Evolutionary conservation across 2,113 vertebrate genomes (phyloP).

Genomic region (Morone chrysops): DNA sequence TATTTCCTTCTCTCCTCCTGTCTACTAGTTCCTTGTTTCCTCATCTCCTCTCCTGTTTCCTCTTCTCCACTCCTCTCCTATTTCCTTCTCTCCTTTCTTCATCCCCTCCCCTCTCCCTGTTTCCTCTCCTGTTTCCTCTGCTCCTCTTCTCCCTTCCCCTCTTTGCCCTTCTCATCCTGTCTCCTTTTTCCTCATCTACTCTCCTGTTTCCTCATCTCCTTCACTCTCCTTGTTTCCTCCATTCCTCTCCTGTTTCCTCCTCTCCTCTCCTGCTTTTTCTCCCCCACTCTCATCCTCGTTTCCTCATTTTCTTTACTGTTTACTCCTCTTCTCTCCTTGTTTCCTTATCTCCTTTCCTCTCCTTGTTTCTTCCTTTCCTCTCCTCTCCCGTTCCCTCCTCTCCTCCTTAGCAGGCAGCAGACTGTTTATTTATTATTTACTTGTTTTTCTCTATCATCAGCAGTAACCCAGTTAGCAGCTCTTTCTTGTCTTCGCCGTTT

Average conservation of each 20-base stretch:
- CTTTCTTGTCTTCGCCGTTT: conserved; percentile 11
- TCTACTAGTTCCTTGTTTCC: too few species aligned
- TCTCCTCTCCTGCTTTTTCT: background rate
- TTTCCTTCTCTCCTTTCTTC: background rate
- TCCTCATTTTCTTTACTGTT: background rate
- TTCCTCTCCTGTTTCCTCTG: background rate
- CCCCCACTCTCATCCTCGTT: background rate
- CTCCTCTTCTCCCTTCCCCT: background rate
- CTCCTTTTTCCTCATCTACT: too few species aligned
- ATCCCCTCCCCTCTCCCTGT: background rate
- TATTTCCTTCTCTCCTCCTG: background rate
- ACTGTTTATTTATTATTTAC: conserved; percentile 69
- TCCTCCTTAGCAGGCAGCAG: conserved; percentile 36
- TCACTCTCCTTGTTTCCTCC: too few species aligned
- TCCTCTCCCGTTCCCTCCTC: background rate
- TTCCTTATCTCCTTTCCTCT: background rate
- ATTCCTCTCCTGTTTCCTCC: background rate
- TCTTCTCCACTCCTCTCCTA: too few species aligned
- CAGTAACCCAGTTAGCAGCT: conserved; percentile 58
- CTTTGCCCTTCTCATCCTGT: too few species aligned
- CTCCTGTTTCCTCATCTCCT: too few species aligned
- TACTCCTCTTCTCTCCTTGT: background rate
- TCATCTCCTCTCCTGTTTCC: background rate
- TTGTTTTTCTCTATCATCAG: conserved; percentile 24
- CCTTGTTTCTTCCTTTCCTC: background rate